Evolutionary conservation across 2,797 vertebrate genomes (phyloP).

Genomic region (Sphenodon punctatus): DNA sequence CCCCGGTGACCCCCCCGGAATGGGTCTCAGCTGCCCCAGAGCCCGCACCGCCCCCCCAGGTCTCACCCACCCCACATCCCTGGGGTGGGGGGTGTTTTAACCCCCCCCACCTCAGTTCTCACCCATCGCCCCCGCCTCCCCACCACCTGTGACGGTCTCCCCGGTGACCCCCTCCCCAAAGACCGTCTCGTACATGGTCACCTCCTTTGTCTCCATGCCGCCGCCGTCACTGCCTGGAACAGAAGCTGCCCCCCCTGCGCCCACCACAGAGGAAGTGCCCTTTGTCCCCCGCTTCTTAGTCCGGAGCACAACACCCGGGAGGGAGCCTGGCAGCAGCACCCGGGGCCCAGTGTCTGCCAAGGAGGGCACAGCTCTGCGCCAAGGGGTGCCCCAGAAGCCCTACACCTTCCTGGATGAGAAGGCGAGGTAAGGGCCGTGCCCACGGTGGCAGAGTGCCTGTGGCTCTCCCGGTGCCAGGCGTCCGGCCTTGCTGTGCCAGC

Average conservation of each 20-base stretch:
- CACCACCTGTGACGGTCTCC: conserved; percentile 71
- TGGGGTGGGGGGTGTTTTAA: no score
- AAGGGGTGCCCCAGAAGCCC: conserved; percentile 95
- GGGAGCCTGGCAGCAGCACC: conserved; percentile 49
- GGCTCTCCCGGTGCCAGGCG: no score
- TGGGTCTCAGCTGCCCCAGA: neutral
- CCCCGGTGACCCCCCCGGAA: neutral
- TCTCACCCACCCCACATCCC: conserved; percentile 14
- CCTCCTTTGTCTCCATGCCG: conserved; percentile 76
- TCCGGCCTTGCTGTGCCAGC: neutral
- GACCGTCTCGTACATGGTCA: conserved; percentile 66
- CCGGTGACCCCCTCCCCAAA: conserved; percentile 42
- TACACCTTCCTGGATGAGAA: conserved; percentile 99
- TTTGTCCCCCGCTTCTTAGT: conserved; percentile 68
- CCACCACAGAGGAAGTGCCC: conserved; percentile 77
- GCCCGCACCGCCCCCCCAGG: conserved; percentile 63
- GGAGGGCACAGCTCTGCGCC: conserved; percentile 82
- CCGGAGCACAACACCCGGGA: conserved; percentile 79
- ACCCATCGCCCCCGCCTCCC: conserved; percentile 76
- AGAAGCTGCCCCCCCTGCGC: conserved; percentile 76
- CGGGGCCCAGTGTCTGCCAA: conserved; percentile 61
- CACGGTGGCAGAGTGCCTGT: no score
- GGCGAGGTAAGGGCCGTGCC: conserved; percentile 82
- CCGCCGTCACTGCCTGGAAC: conserved; percentile 28
- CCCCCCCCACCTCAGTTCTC: conserved; percentile 72